phyloP scores from a whole-genome alignment of 2,888 invertebrate species.

The Erebia palarica region DNA sequence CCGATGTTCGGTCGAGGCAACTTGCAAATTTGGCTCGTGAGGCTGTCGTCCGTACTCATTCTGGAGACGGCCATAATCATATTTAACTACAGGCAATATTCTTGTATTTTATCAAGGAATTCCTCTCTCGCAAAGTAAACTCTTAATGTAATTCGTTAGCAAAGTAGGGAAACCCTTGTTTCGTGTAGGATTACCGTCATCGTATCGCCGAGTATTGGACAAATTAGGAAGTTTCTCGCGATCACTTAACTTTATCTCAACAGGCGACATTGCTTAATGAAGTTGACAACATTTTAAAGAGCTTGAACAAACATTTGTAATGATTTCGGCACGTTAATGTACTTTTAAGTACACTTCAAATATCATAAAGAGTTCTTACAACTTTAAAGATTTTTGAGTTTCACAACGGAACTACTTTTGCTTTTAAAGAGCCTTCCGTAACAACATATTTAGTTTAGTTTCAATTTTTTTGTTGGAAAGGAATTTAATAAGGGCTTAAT shows the following conservation, averaged over 20 bases:
- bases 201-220: constrained; percentile 13
- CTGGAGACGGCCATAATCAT: too few relatives aligned
- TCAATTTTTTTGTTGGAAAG: background rate
- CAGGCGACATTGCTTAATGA: constrained; percentile 22
- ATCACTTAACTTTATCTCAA: constrained; percentile 29
- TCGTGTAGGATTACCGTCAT: constrained; percentile 34
- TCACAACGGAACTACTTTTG: constrained; percentile 3
- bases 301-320: constrained; percentile 28
- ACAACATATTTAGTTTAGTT: background rate
- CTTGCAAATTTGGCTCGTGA: background rate
- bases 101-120: background rate
- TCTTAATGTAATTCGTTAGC: constrained; percentile 25
- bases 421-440: background rate
- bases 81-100: background rate
- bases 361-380: background rate
- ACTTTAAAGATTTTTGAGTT: constrained; percentile 4
- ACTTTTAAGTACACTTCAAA: constrained; percentile 27
- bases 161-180: constrained; percentile 37
- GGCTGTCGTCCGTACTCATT: too few relatives aligned
- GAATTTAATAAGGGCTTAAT: background rate
- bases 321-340: constrained; percentile 25
- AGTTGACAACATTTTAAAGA: constrained; percentile 29
- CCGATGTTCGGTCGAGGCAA: background rate
- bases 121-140: background rate
- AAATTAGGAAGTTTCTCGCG: constrained; percentile 23